Evolutionary conservation across 30 jellyfish, hydroid and myxozoan genomes (phyloP).

Genomic region (Morbakka virulenta): DNA sequence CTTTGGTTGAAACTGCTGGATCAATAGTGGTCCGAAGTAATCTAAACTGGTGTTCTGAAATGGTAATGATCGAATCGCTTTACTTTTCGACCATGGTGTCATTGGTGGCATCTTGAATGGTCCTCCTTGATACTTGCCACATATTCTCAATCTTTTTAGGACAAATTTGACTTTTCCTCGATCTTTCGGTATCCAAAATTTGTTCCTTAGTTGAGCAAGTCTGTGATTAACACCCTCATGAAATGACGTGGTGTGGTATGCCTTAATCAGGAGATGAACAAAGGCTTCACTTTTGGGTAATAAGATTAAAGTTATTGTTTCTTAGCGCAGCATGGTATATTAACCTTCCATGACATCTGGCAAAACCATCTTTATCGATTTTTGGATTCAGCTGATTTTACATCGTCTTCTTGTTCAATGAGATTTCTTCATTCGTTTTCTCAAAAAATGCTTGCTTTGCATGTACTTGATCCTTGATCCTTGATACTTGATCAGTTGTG

Average conservation of each 20-base stretch:
- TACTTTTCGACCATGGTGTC: constrained; percentile 15
- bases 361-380: constrained; percentile 15
- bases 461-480: constrained; percentile 19
- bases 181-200: no score
- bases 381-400: background rate
- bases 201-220: no score
- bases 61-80: constrained; percentile 12
- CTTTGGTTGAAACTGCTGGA: no score
- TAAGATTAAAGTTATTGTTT: no score
- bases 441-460: background rate
- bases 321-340: no score
- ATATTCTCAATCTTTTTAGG: background rate
- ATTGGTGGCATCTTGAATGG: no score
- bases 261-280: background rate
- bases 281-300: constrained; percentile 5
- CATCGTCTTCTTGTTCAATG: background rate
- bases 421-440: background rate
- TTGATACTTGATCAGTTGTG: no score
- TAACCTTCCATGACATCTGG: constrained; percentile 15
- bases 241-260: background rate
- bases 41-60: constrained; percentile 10
- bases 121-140: no score
- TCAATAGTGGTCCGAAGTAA: no score
- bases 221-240: no score
- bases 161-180: background rate